phyloP scores from a whole-genome alignment of 2,797 vertebrate genomes.

The Tadarida brasiliensis region DNA sequence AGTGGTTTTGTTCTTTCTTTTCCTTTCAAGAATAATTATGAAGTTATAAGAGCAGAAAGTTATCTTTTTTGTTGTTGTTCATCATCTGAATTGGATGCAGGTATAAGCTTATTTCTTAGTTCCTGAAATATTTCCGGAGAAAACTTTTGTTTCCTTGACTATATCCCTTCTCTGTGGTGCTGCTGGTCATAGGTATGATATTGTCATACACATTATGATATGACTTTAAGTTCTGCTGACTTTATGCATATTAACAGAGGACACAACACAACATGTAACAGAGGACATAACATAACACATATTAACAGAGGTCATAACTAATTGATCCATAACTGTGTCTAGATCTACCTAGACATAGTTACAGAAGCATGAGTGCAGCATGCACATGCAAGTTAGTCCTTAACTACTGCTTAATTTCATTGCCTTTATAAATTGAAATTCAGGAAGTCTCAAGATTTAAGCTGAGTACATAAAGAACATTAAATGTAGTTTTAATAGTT shows the following conservation, averaged over 20 bases:
- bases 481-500: background rate
- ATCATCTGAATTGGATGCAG: background rate
- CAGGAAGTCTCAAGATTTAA: conserved; percentile 30
- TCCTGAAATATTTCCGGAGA: background rate
- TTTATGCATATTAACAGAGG: background rate
- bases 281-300: background rate
- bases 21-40: background rate
- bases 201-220: background rate
- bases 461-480: background rate
- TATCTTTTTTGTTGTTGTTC: background rate
- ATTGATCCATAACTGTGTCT: background rate
- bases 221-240: conserved; percentile 34
- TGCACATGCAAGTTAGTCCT: background rate
- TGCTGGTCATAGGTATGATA: background rate
- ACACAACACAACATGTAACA: background rate
- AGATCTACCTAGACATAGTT: background rate
- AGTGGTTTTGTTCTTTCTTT: background rate
- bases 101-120: background rate
- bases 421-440: background rate
- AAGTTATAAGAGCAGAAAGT: background rate
- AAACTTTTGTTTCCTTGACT: background rate
- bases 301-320: background rate
- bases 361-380: background rate
- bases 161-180: background rate
- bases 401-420: background rate